These are phyloP conservation scores for Notiomystis cincta DNA, from an alignment of 2,113 vertebrate species.

Conservation along the genomic window DNA sequence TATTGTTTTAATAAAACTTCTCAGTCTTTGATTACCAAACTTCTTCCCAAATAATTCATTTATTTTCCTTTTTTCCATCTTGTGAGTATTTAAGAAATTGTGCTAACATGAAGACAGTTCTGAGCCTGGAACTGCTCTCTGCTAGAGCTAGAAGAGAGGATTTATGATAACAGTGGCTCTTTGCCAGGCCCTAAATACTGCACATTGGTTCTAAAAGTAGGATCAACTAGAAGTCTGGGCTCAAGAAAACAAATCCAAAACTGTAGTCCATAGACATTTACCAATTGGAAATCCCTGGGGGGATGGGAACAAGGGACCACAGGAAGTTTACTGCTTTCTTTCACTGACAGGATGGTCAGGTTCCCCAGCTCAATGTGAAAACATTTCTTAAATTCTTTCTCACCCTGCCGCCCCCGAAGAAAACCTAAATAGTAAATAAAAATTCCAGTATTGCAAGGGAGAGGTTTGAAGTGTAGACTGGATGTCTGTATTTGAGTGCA, in stretches of 20 bases:
- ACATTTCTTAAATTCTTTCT: not conserved
- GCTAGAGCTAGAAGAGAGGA: not conserved
- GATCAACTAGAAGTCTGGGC: not conserved
- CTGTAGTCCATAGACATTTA: not conserved
- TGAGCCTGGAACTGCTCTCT: not conserved
- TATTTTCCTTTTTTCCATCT: slow-evolving; percentile 10
- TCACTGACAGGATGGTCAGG: not conserved
- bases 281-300: not conserved
- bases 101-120: not conserved
- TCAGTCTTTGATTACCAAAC: slow-evolving; percentile 24
- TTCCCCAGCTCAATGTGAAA: not conserved
- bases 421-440: not conserved
- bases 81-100: slow-evolving; percentile 21
- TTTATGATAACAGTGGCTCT: not conserved
- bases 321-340: not conserved
- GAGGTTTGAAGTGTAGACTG: not conserved
- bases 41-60: slow-evolving; percentile 21
- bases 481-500: not conserved
- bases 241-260: not conserved
- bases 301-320: rapidly evolving
- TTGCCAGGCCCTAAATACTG: not conserved
- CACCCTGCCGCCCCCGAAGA: rapidly evolving
- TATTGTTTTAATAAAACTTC: slow-evolving; percentile 28
- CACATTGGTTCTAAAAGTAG: not conserved
- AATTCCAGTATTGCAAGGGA: rapidly evolving